A percentile compares a stretch with the other conserved stretches of the same genome.
phyloP scores from a whole-genome alignment of 2,797 vertebrate species.

The Poecilia velifera region DNA sequence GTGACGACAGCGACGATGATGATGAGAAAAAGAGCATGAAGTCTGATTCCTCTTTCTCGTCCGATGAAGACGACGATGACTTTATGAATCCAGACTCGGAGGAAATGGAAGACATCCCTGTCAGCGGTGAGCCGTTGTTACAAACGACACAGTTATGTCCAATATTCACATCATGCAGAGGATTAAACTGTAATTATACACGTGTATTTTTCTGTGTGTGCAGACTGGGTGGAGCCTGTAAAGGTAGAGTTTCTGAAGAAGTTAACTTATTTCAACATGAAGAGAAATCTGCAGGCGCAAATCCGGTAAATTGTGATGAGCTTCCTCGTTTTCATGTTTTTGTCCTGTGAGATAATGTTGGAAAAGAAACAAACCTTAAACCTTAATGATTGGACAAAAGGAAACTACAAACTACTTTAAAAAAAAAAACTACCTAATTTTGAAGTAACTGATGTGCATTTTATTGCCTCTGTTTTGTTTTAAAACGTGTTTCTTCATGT shows the following conservation, averaged over 20 bases:
- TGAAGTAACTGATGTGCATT: too few relatives aligned
- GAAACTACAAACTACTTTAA: background rate
- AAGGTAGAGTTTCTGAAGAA: conserved; percentile 83
- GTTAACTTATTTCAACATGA: conserved; percentile 81
- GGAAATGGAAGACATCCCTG: conserved; percentile 39
- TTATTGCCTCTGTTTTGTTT: background rate
- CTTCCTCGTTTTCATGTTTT: background rate
- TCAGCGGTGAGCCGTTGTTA: conserved; percentile 66
- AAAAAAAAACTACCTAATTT: too few relatives aligned
- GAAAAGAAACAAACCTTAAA: background rate
- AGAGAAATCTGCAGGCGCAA: conserved; percentile 83
- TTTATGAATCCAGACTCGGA: background rate
- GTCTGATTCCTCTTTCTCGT: conserved; percentile 18
- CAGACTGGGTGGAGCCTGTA: conserved; percentile 81
- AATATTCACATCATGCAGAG: background rate
- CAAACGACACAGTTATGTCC: background rate
- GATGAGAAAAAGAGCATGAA: conserved; percentile 36
- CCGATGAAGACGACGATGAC: conserved; percentile 29
- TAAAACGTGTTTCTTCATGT: background rate
- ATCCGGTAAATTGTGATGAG: conserved; percentile 64
- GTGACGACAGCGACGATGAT: conserved; percentile 40
- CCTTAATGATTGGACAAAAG: background rate
- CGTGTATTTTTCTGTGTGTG: background rate
- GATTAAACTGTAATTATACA: background rate
- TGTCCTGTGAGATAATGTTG: background rate